Conservation (phyloP, 2,888 invertebrate genomes). For the Lycocerus yunnanus region DNA sequence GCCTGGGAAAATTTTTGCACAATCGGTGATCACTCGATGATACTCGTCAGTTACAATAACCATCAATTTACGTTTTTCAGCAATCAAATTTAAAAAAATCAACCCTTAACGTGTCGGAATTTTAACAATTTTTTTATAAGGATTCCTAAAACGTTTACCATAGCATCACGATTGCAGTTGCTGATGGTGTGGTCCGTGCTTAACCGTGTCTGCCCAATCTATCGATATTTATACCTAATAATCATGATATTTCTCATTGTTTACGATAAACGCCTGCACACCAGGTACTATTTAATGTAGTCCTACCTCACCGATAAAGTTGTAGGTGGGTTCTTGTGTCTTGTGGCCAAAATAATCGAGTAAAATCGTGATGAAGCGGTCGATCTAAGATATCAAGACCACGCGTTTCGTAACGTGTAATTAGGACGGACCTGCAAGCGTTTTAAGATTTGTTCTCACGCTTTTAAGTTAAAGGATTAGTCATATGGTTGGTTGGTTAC, state of each 20-base stretch:
- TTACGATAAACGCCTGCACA: slow-evolving; percentile 39
- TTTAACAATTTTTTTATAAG: slow-evolving; percentile 8
- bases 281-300: slow-evolving; percentile 20
- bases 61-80: neutral
- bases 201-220: slow-evolving; percentile 34
- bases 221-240: slow-evolving; percentile 41
- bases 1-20: neutral
- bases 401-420: slow-evolving; percentile 53
- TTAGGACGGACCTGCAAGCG: slow-evolving; percentile 50
- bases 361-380: slow-evolving; percentile 6
- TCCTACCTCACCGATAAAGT: slow-evolving; percentile 14
- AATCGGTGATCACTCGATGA: neutral
- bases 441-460: slow-evolving; percentile 53
- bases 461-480: slow-evolving; percentile 40
- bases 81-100: neutral
- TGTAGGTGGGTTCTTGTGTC: slow-evolving; percentile 8
- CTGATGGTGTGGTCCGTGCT: slow-evolving; percentile 29
- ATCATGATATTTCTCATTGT: slow-evolving; percentile 44
- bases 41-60: neutral
- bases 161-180: slow-evolving; percentile 33
- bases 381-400: slow-evolving; percentile 35
- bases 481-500: slow-evolving; percentile 26
- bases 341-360: slow-evolving; percentile 2
- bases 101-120: slow-evolving; percentile 14
- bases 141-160: slow-evolving; percentile 33